Evolutionary conservation across 2,113 vertebrate genomes (phyloP).

Genomic region (Cryptoleucopteryx plumbea): DNA sequence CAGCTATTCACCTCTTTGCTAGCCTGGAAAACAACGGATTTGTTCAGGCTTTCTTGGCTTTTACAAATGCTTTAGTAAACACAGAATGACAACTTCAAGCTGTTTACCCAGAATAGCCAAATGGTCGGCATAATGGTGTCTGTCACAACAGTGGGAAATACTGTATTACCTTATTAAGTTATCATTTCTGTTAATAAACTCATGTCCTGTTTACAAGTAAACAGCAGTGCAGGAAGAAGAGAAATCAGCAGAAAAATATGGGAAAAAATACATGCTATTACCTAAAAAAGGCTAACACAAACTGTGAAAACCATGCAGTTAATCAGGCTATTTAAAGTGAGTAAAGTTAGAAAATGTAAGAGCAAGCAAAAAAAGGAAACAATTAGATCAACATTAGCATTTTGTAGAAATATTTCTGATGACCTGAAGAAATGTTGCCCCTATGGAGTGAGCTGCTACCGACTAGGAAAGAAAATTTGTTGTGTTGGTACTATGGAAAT

Average conservation of each 20-base stretch:
- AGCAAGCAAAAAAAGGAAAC: background rate
- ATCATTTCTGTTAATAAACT: slow-evolving; percentile 42
- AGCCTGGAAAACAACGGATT: background rate
- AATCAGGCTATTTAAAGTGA: background rate
- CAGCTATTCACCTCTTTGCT: background rate
- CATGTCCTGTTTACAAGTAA: background rate
- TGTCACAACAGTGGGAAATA: slow-evolving; percentile 43
- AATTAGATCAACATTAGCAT: background rate
- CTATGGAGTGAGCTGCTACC: background rate
- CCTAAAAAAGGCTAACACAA: background rate
- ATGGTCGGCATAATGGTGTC: slow-evolving; percentile 28
- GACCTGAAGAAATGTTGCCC: background rate
- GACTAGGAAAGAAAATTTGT: background rate
- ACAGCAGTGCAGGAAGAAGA: background rate
- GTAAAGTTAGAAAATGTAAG: background rate
- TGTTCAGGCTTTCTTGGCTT: slow-evolving; percentile 24
- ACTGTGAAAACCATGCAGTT: background rate
- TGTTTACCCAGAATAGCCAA: slow-evolving; percentile 56
- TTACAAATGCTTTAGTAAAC: slow-evolving; percentile 19
- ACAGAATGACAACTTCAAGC: slow-evolving; percentile 46
- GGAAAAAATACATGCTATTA: background rate
- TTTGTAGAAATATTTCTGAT: background rate
- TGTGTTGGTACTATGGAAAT: background rate
- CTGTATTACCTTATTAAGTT: slow-evolving; percentile 41
- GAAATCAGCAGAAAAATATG: background rate